Percentiles rank a stretch among this genome's conserved stretches.
Conservation (phyloP, 2,888 invertebrate genomes). For the Tenodera sinensis region DNA sequence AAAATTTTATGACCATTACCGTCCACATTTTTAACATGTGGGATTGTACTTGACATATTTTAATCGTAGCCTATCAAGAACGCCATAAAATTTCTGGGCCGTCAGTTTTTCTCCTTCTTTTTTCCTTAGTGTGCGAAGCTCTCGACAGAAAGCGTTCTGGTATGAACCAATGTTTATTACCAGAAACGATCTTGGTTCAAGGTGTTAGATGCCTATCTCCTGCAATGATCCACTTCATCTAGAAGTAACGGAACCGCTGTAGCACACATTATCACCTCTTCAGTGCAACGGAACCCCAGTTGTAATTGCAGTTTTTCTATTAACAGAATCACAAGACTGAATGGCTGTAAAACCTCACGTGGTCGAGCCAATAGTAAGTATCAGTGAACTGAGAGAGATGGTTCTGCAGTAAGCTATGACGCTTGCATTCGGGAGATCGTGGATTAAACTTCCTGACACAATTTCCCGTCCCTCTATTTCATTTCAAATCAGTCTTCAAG, state of each 20-base stretch:
- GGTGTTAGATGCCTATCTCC: background rate
- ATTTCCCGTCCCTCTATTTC: too few relatives aligned
- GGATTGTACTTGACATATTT: background rate
- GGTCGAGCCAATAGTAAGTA: too few relatives aligned
- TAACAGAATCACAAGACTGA: too few relatives aligned
- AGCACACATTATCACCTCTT: background rate
- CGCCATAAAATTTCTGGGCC: background rate
- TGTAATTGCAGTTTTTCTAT: too few relatives aligned
- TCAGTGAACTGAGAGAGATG: too few relatives aligned
- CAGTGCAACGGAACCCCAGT: too few relatives aligned
- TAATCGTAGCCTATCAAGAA: background rate
- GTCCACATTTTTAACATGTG: background rate
- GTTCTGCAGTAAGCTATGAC: too few relatives aligned
- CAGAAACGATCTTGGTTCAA: background rate
- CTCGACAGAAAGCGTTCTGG: background rate
- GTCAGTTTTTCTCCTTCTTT: background rate
- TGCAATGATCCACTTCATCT: background rate
- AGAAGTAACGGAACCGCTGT: background rate
- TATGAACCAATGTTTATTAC: background rate
- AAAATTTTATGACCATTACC: background rate
- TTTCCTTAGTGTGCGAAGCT: background rate
- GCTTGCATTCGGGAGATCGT: too few relatives aligned
- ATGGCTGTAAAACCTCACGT: too few relatives aligned
- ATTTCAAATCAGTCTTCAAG: too few relatives aligned
- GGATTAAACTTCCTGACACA: too few relatives aligned